Conservation (phyloP, 2,113 vertebrate genomes). For the Labeo rohita region DNA sequence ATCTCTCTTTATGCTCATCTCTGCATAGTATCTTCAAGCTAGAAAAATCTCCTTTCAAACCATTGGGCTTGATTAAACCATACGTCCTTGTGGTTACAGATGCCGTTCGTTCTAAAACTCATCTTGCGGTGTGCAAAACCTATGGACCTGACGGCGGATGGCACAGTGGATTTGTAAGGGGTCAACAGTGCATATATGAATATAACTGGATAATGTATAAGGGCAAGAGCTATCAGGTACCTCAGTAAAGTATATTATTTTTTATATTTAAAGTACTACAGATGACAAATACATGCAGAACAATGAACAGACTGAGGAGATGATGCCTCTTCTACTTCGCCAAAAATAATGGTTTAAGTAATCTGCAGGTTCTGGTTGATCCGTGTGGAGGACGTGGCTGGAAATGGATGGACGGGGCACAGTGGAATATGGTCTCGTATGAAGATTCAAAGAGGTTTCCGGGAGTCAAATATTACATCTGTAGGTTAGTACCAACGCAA, state of each 20-base stretch:
- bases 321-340: not conserved
- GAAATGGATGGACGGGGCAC: not conserved
- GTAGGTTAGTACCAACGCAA: not conserved
- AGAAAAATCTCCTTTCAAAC: not conserved
- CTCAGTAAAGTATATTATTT: not conserved
- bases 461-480: not conserved
- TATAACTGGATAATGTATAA: not conserved
- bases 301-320: not conserved
- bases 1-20: too few relatives aligned
- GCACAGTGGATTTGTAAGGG: not conserved
- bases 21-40: too few relatives aligned
- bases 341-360: not conserved
- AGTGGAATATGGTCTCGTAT: not conserved
- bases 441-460: not conserved
- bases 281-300: not conserved
- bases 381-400: not conserved
- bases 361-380: constrained; percentile 17
- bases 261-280: not conserved
- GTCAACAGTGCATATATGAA: not conserved
- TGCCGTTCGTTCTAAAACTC: not conserved
- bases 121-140: not conserved
- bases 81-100: not conserved
- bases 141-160: too few relatives aligned
- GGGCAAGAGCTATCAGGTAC: not conserved
- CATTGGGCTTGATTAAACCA: not conserved